These are phyloP conservation scores for Epinotia demarniana DNA, from an alignment of 2,888 invertebrate genomes.

Conservation along the genomic window DNA sequence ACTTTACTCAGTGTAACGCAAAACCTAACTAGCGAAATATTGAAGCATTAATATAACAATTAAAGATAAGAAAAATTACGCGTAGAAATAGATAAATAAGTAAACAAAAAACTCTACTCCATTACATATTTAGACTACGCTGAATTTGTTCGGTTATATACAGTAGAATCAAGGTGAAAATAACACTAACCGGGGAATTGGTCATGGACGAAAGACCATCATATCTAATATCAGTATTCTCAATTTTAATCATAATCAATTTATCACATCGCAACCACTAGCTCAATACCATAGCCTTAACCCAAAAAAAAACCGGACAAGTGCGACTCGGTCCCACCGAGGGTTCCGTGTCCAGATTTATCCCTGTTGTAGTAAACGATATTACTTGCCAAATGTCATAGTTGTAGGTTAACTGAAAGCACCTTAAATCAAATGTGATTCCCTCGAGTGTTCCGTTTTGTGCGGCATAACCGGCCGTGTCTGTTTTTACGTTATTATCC, in stretches of 20 bases:
- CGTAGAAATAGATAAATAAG: background rate
- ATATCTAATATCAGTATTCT: no score
- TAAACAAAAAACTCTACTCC: background rate
- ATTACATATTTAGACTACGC: background rate
- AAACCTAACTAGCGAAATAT: conserved; percentile 5
- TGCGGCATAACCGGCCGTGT: no score
- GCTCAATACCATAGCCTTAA: background rate
- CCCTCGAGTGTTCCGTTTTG: no score
- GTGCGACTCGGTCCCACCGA: no score
- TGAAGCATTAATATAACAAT: background rate
- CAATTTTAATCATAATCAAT: no score
- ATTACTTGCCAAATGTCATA: no score
- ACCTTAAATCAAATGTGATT: no score
- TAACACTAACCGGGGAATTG: background rate
- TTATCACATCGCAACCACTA: background rate
- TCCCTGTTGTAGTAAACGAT: no score
- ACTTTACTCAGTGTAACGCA: background rate
- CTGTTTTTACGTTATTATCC: background rate
- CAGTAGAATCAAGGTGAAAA: background rate
- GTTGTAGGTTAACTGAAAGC: no score
- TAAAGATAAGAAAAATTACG: background rate
- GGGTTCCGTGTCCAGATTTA: no score
- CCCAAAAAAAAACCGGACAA: background rate
- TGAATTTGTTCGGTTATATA: background rate
- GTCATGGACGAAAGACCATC: background rate